Percentiles rank a stretch among this genome's conserved stretches.
phyloP scores from a whole-genome alignment of 2,113 vertebrate genomes.

The Oryzias curvinotus region DNA sequence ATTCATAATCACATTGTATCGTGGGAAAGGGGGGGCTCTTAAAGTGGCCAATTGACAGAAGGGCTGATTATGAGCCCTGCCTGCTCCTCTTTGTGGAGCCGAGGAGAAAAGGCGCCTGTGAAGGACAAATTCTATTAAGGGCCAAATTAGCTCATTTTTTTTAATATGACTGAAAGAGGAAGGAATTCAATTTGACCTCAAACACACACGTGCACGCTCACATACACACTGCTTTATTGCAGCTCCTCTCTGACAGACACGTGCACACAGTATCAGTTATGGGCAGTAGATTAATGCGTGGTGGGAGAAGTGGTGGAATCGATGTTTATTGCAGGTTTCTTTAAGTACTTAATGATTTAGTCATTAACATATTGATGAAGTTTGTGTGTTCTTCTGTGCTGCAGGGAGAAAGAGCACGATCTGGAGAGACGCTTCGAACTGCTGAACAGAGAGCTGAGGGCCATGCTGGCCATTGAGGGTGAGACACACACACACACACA shows the following conservation, averaged over 20 bases:
- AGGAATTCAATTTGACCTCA: conserved; percentile 75
- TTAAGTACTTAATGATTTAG: conserved; percentile 99
- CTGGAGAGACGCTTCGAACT: conserved; percentile 97
- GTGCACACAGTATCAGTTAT: conserved; percentile 83
- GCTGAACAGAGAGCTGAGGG: conserved; percentile 95
- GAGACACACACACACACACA: conserved; percentile 57
- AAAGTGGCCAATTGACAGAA: conserved; percentile 80
- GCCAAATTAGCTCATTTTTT: conserved; percentile 78
- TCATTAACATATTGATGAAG: conserved; percentile 99
- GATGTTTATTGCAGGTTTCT: conserved; percentile 95
- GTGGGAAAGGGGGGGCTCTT: conserved; percentile 69
- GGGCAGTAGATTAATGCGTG: conserved; percentile 97
- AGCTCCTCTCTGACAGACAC: conserved; percentile 4
- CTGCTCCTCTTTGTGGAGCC: conserved; percentile 66
- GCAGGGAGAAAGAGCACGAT: conserved; percentile 99
- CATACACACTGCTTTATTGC: not conserved
- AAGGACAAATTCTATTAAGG: conserved; percentile 83
- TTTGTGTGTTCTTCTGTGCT: conserved; percentile 78
- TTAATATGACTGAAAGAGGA: conserved; percentile 77
- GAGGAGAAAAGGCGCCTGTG: conserved; percentile 65
- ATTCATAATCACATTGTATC: conserved; percentile 82
- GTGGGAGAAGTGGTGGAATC: conserved; percentile 89
- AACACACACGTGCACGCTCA: conserved; percentile 26
- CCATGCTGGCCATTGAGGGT: conserved; percentile 99
- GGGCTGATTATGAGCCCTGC: conserved; percentile 76